Evolutionary conservation across 2,113 vertebrate genomes (phyloP).

Genomic region (Haemorhous mexicanus): DNA sequence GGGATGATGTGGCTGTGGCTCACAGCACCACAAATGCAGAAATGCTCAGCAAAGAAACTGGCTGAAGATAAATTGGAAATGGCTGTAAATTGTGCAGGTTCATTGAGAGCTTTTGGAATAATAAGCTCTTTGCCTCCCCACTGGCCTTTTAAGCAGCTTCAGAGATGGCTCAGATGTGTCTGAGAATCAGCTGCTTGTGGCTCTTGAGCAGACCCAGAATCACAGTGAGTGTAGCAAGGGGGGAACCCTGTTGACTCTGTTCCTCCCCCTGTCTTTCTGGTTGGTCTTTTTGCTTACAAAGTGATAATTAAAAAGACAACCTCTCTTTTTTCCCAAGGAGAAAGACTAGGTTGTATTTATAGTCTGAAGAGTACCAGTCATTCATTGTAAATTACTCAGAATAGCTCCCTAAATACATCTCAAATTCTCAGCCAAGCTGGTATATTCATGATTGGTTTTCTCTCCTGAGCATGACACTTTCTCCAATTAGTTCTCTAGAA

Average conservation of each 20-base stretch:
- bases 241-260: not conserved
- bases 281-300: constrained; percentile 35
- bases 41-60: not conserved
- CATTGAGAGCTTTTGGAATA: not conserved
- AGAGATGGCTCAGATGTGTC: not conserved
- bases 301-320: constrained; percentile 42
- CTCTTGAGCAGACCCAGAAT: constrained; percentile 15
- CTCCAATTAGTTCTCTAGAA: constrained; percentile 18
- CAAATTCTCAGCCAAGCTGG: constrained; percentile 30
- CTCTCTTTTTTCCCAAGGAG: constrained; percentile 7
- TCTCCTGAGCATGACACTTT: constrained; percentile 26
- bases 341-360: constrained; percentile 36
- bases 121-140: not conserved
- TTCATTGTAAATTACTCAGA: constrained; percentile 43
- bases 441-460: constrained; percentile 20
- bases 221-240: not conserved
- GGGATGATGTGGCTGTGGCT: not conserved
- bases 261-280: constrained; percentile 18
- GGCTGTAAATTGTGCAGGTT: not conserved
- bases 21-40: not conserved
- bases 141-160: not conserved
- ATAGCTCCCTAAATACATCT: constrained; percentile 44
- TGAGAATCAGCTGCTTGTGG: not conserved
- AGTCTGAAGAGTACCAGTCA: constrained; percentile 29
- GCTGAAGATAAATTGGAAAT: not conserved